Evolutionary conservation across 1,140 invertebrate species (phyloP).

Genomic region (Lordiphosa mommai): DNA sequence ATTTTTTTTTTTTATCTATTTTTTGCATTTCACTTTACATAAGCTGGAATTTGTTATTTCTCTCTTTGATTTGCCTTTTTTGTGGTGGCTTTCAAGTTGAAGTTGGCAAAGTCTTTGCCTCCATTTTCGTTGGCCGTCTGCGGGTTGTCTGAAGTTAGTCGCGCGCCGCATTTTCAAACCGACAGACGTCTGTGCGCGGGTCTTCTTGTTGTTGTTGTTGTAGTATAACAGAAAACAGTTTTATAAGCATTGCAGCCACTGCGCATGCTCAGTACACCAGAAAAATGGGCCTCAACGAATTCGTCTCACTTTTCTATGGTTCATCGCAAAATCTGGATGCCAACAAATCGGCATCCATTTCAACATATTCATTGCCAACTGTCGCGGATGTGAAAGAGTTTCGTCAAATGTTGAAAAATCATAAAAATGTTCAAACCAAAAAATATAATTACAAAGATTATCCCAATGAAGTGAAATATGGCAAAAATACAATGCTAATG

Average conservation of each 20-base stretch:
- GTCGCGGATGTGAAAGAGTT: slow-evolving; percentile 61
- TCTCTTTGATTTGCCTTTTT: slow-evolving; percentile 1
- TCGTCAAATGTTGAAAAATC: slow-evolving; percentile 79
- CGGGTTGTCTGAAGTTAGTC: slow-evolving; percentile 35
- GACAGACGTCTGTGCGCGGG: slow-evolving; percentile 46
- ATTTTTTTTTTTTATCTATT: slow-evolving; percentile 8
- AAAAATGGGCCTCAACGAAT: slow-evolving; percentile 75
- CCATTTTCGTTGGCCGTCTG: slow-evolving; percentile 18
- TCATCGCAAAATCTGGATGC: slow-evolving; percentile 71
- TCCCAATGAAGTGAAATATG: slow-evolving; percentile 63
- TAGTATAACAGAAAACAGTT: slow-evolving; percentile 52
- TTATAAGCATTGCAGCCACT: slow-evolving; percentile 21
- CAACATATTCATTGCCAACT: slow-evolving; percentile 61
- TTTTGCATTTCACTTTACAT: slow-evolving; percentile 53
- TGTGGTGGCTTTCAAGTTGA: slow-evolving; percentile 22
- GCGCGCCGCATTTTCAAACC: slow-evolving; percentile 59
- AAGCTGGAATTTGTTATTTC: slow-evolving; percentile 26
- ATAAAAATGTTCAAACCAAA: slow-evolving; percentile 69
- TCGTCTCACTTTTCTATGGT: slow-evolving; percentile 73
- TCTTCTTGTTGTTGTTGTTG: slow-evolving; percentile 3
- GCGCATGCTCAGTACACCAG: no score
- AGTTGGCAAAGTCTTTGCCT: slow-evolving; percentile 14
- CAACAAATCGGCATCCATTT: slow-evolving; percentile 47
- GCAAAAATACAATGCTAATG: slow-evolving; percentile 39
- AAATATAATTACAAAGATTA: slow-evolving; percentile 67